Evolutionary conservation across 2,888 invertebrate genomes (phyloP), one percentile per base, ranked within the genome.

Genomic region (Acleris emargana): DNA sequence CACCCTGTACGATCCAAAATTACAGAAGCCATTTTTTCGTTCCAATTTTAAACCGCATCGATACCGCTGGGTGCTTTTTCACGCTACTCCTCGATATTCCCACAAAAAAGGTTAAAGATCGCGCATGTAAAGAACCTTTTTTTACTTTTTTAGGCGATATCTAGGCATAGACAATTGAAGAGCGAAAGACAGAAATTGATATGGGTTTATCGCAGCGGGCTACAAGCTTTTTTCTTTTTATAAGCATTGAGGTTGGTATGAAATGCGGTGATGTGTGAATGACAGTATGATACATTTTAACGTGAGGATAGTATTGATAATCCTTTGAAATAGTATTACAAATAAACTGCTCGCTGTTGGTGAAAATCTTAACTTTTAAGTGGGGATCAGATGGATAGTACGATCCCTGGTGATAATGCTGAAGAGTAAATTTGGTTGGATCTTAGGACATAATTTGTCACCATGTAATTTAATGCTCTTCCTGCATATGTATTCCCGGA

Each of bases 181-280:
- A 71, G 71, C 73, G 73, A 74, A 69, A 70, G 73, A 72, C 70
- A 73, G 70, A 75, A 72, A 80, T 80, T 81, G 81, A 81, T 75
- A 76, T 73, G 73, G 78, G 80, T 76, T 76, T 74, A 78, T 71
- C 77, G 63, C 77, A 72, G 77, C 78, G 76, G 80, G 78, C 69
- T 76, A 72, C 74, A 73, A 72, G 53, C 67, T 73, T 72, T 72
- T 73, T 76, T 73, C 75, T 77, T 72, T 74, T 67, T 73, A 67
- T 70, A 71, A 69, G 73, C 78, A 78, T 76, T 71, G 76, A 77
- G 71, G 77, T 74, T 77, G 71, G 71, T 72, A 71, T 71, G 69
- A 74, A 70, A 76, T 62, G 73, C 79, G 79, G 76, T 75, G 81
- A 82, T 78, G 85, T 84, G 85, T 86, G 80, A 85, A 81, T 77